Percentiles rank a stretch among this genome's conserved stretches.
Evolutionary conservation across 2,113 vertebrate genomes (phyloP).

Genomic region (Malurus elegans): DNA sequence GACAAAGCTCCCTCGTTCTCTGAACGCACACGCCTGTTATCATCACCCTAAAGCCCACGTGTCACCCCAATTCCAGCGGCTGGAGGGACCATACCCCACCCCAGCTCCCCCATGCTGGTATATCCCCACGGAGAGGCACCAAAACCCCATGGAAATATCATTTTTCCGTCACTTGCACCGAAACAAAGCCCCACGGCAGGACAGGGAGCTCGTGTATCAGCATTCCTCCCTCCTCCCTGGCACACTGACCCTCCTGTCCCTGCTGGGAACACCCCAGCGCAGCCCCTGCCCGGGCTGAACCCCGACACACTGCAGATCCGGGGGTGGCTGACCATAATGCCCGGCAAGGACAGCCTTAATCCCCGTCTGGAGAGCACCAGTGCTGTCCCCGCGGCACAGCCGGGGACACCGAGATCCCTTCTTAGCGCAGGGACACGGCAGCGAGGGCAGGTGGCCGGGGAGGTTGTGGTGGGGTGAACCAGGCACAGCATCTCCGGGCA

Average conservation of each 20-base stretch:
- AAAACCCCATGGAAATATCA: accelerated
- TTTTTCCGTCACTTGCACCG: accelerated
- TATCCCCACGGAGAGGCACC: not conserved
- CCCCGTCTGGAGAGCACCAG: not conserved
- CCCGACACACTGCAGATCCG: accelerated
- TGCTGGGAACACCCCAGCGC: not conserved
- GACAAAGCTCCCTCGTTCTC: not conserved
- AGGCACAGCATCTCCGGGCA: not conserved
- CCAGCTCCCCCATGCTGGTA: accelerated
- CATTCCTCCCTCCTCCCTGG: not conserved
- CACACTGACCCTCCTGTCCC: accelerated
- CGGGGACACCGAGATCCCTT: not conserved
- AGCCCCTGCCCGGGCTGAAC: accelerated
- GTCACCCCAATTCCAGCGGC: not conserved
- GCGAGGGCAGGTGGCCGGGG: not conserved
- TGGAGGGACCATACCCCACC: not conserved
- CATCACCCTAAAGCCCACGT: not conserved
- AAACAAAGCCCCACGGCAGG: not conserved
- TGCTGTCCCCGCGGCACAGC: not conserved
- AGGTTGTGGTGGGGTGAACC: not conserved
- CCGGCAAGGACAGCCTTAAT: not conserved
- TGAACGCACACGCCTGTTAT: not conserved
- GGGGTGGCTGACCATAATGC: not conserved
- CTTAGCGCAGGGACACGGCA: not conserved
- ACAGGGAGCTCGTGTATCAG: not conserved